Conservation (phyloP, 2,888 invertebrate species). For the Acrocera orbiculus region DNA sequence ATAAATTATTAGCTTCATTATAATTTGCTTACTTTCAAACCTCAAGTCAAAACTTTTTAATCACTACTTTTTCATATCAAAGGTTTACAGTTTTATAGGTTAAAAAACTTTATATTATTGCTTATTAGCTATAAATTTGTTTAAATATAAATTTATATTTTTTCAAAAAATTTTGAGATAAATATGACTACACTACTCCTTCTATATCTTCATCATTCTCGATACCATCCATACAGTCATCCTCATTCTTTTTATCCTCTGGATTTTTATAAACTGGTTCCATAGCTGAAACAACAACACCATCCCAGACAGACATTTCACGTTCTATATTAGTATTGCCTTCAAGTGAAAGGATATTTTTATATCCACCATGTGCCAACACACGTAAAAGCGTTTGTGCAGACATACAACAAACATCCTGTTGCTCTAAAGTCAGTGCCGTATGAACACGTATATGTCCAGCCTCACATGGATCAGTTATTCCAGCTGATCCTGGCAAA, state of each 20-base stretch:
- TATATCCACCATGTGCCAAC: constrained; percentile 82
- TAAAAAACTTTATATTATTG: no score
- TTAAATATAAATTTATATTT: no score
- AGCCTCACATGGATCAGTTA: constrained; percentile 87
- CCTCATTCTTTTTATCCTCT: constrained; percentile 51
- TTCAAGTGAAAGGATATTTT: constrained; percentile 61
- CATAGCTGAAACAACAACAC: constrained; percentile 88
- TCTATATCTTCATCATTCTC: constrained; percentile 33
- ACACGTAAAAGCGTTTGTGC: constrained; percentile 76
- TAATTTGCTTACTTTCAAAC: no score
- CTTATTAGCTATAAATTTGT: no score
- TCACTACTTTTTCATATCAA: no score
- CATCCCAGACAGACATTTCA: constrained; percentile 94
- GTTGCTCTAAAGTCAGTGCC: constrained; percentile 74
- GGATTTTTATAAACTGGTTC: constrained; percentile 80
- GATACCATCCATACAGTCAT: constrained; percentile 44
- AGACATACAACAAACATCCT: constrained; percentile 84
- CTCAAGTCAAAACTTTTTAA: no score
- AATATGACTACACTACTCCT: no score
- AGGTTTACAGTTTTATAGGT: no score
- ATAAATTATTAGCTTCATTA: no score
- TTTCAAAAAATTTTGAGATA: no score
- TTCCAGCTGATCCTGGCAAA: constrained; percentile 81
- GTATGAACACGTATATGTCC: constrained; percentile 80
- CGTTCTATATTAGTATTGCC: constrained; percentile 38